These are phyloP conservation scores for Epiblema foenella DNA, from an alignment of 2,888 invertebrate species.

Conservation along the genomic window DNA sequence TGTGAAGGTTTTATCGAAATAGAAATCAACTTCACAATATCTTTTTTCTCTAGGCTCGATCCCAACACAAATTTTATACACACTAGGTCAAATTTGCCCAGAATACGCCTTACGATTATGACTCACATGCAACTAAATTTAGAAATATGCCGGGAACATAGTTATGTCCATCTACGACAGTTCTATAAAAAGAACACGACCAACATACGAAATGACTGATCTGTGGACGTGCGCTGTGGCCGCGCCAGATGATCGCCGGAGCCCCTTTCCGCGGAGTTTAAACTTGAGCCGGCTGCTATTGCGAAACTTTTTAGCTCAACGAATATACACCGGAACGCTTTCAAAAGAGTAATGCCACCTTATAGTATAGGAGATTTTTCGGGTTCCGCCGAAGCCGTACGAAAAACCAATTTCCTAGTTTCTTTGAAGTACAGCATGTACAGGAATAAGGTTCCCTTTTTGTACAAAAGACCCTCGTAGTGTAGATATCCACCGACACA, in stretches of 20 bases:
- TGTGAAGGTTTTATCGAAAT: too few relatives aligned
- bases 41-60: too few relatives aligned
- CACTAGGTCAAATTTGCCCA: too few relatives aligned
- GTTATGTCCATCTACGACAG: not conserved
- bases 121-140: not conserved
- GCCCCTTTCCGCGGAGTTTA: constrained; percentile 69
- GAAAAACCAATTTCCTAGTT: constrained; percentile 34
- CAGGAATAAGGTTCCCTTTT: constrained; percentile 16
- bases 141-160: not conserved
- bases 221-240: constrained; percentile 31
- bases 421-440: constrained; percentile 24
- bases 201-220: constrained; percentile 6
- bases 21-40: too few relatives aligned
- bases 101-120: too few relatives aligned
- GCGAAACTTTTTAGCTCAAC: constrained; percentile 82
- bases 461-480: constrained; percentile 8
- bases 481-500: not conserved
- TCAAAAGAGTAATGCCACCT: constrained; percentile 67
- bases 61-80: too few relatives aligned
- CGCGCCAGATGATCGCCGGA: constrained; percentile 72
- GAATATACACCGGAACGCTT: constrained; percentile 83
- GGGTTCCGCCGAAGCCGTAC: constrained; percentile 45
- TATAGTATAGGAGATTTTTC: constrained; percentile 68
- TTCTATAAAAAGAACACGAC: not conserved
- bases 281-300: constrained; percentile 77